These are phyloP conservation scores for Dipus sagitta DNA, from an alignment of 2,797 vertebrate genomes.

Conservation along the genomic window DNA sequence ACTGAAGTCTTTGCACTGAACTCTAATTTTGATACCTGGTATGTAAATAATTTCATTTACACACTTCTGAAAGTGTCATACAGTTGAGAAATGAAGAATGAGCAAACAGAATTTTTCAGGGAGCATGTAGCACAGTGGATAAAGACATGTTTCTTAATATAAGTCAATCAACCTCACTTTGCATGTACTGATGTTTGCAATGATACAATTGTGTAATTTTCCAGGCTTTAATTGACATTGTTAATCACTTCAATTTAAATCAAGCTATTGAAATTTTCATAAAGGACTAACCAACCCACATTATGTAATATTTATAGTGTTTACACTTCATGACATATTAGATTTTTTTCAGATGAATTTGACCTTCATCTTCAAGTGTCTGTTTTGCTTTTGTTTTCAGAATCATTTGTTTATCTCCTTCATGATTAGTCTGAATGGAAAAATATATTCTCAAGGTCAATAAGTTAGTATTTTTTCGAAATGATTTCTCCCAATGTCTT, in stretches of 20 bases:
- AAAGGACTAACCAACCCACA: neutral
- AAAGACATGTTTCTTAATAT: neutral
- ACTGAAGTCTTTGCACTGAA: neutral
- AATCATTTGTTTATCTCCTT: neutral
- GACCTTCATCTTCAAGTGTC: neutral
- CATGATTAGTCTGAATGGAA: neutral
- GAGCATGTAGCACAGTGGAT: neutral
- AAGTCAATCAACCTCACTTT: neutral
- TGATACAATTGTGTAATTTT: neutral
- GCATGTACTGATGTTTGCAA: neutral
- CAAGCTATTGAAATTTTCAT: neutral
- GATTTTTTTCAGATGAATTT: neutral
- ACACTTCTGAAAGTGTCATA: neutral
- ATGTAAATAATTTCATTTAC: neutral
- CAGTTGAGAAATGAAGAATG: neutral
- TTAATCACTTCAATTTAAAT: conserved; percentile 7
- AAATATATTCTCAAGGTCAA: neutral
- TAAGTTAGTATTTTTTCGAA: conserved; percentile 26
- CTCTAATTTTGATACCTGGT: neutral
- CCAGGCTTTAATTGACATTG: neutral
- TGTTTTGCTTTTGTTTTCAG: neutral
- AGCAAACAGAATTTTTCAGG: neutral
- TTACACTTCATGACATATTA: conserved; percentile 16
- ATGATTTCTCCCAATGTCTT: neutral
- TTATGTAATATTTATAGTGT: neutral